Evolutionary conservation across 2,888 invertebrate species (phyloP).

Genomic region (Drosophila helvetica): DNA sequence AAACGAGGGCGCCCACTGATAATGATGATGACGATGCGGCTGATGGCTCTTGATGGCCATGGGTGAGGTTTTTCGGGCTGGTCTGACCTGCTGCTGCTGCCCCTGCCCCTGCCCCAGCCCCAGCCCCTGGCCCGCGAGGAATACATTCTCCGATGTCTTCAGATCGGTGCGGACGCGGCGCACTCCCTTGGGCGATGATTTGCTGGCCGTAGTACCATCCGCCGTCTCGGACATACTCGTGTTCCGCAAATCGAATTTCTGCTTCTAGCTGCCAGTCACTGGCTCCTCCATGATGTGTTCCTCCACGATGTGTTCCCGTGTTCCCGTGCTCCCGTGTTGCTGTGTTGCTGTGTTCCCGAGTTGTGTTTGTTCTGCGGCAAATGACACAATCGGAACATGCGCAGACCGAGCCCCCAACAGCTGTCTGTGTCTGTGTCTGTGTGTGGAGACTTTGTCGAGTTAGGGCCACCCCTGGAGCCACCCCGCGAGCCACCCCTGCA

Average conservation of each 20-base stretch:
- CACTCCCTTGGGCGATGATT: slow-evolving; percentile 79
- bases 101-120: no score
- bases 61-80: slow-evolving; percentile 63
- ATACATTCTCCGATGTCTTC: slow-evolving; percentile 83
- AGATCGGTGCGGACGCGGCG: slow-evolving; percentile 83
- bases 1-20: slow-evolving; percentile 40
- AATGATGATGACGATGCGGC: slow-evolving; percentile 34
- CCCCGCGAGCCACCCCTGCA: no score
- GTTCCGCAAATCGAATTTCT: slow-evolving; percentile 34
- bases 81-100: slow-evolving; percentile 39
- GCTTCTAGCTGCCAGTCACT: neutral
- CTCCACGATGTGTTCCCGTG: slow-evolving; percentile 18
- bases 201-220: slow-evolving; percentile 29
- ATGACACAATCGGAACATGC: slow-evolving; percentile 82
- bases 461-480: neutral
- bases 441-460: slow-evolving; percentile 53
- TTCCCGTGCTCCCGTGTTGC: no score
- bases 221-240: slow-evolving; percentile 33
- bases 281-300: slow-evolving; percentile 30
- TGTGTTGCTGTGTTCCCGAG: no score
- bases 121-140: slow-evolving; percentile 68
- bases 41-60: slow-evolving; percentile 63
- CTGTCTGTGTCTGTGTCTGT: slow-evolving; percentile 39
- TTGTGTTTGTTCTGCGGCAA: slow-evolving; percentile 25
- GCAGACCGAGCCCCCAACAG: slow-evolving; percentile 62